Evolutionary conservation across 2,113 vertebrate species (phyloP), one percentile per base, ranked within the genome.

Genomic region (Oncorhynchus tshawytscha): DNA sequence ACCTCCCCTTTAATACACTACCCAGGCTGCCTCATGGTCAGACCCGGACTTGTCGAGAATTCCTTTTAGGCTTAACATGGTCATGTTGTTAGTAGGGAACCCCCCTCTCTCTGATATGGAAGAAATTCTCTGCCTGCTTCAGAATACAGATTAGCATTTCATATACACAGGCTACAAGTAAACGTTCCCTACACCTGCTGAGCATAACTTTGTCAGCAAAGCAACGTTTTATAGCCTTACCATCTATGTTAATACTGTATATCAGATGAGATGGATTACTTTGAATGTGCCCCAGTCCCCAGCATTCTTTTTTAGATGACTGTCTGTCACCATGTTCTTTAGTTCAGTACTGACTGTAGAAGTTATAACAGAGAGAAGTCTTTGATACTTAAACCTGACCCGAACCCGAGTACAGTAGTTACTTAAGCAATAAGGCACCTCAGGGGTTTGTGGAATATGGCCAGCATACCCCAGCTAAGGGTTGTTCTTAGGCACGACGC

Each of bases 191-290:
- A 13, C 15, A 51, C 4, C 15, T 13, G 49, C 49, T 16, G 49
- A 15, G 51, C n/a, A 22, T 24, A 62, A 22, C 59, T 24, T 62
- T 62, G n/a, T 22, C 59, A 62, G 59, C 8, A 8, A 16, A 62
- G 59, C 7, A 62, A 22, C 6, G 16, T 22, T 24, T 81, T 71
- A 75, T 54, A 54, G 49, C 49, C 49, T 24, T 31, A 11, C 79
- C 87, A 71, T 85, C 51, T 83, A 83, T 80, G 82, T 78, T 76
- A 15, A 22, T 65, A 62, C 39, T 54, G 51, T 54, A 18, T 5
- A 54, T 22, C 5, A 22, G 22, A 62, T 8, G 45, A 39, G 71
- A 16, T 86, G 49, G 73, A 16, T 87, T 70, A 59, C 24, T 20
- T 48, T 66, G 27, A 54, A 71, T 67, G 25, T 5, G 1, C 16